Base-by-base conservation (phyloP, 2,113 vertebrate species). In the Phylloscopus trochilus region DNA sequence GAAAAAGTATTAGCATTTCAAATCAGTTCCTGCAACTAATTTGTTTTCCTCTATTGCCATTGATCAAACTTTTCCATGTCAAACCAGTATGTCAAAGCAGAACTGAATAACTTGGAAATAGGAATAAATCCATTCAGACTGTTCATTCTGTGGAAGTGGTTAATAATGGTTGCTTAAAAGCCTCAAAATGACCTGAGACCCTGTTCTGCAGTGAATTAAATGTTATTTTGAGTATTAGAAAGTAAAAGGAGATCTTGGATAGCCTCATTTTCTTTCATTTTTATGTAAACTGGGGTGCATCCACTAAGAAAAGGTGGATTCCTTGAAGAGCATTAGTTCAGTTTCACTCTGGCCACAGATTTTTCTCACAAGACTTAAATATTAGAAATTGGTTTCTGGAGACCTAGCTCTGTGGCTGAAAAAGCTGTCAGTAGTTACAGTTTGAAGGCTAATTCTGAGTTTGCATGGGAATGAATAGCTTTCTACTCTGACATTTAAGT, bases 281-380 rank as follows among this genome's bases (percentile, higher is more conserved):
- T 53, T 39, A 39, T 62, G 16, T 27, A 2, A 7, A 3, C 49
- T 35, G 1, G 6, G 5, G 4, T 52, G 8, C 4, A 27, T 9
- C 4, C 19, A 30, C 31, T 41, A 62, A 41, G 17, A 78, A 89
- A 46, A 69, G 3, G 39, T 35, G 1, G 37, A 6, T n/a, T 74
- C 9, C 22, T 64, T 69, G 55, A 69, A 90, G 20, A 33, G 43
- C 9, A 6, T 51, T 20, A 15, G 15, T 60, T 53, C 17, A 26
- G 16, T 43, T 85, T 68, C 56, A 37, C 33, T 63, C 9, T 76
- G 46, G 9, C 6, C 0, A 1, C 0, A 0, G 9, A 33, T 26
- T n/a, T 79, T 76, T 72, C 14, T 28, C 62, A 23, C 5, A 49
- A 30, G 33, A 74, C 6, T 63, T 78, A 13, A 60, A 58, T 56